A percentile compares a stretch with the other conserved stretches of the same genome.
Evolutionary conservation across 2,113 vertebrate species (phyloP).

Genomic region (Amphiprion percula): DNA sequence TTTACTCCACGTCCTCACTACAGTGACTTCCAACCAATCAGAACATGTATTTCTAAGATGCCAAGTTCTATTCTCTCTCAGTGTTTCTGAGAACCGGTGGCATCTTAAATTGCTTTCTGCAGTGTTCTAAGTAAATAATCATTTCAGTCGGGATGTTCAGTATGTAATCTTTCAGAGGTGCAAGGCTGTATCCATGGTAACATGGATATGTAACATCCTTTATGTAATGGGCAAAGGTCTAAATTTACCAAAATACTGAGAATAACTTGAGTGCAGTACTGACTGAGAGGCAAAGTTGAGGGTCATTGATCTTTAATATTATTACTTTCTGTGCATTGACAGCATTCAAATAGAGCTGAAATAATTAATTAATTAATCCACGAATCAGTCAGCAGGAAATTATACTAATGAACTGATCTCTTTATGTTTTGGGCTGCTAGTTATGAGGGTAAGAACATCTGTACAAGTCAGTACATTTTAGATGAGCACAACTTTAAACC

Average conservation of each 20-base stretch:
- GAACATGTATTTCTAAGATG: neutral
- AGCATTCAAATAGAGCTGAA: neutral
- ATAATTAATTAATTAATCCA: neutral
- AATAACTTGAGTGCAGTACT: constrained; percentile 52
- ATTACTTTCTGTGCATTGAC: neutral
- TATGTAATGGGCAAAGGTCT: constrained; percentile 70
- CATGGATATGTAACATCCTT: constrained; percentile 58
- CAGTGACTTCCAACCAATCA: neutral
- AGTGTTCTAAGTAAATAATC: constrained; percentile 19
- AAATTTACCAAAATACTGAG: constrained; percentile 59
- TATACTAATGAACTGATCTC: too few relatives aligned
- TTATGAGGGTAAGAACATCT: too few relatives aligned
- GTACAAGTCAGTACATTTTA: too few relatives aligned
- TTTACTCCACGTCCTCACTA: neutral
- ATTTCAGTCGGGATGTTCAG: constrained; percentile 39
- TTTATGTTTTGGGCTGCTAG: too few relatives aligned
- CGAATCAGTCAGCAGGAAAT: neutral
- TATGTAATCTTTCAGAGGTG: constrained; percentile 55
- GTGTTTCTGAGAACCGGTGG: constrained; percentile 11
- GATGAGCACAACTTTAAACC: too few relatives aligned
- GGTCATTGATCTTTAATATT: constrained; percentile 39
- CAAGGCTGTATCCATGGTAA: constrained; percentile 66
- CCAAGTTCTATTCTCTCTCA: neutral
- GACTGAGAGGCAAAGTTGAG: constrained; percentile 54
- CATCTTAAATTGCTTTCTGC: constrained; percentile 23